A percentile compares a stretch with the other conserved stretches of the same genome.
Conservation (phyloP, 2,797 vertebrate genomes). For the Periophthalmus magnuspinnatus region DNA sequence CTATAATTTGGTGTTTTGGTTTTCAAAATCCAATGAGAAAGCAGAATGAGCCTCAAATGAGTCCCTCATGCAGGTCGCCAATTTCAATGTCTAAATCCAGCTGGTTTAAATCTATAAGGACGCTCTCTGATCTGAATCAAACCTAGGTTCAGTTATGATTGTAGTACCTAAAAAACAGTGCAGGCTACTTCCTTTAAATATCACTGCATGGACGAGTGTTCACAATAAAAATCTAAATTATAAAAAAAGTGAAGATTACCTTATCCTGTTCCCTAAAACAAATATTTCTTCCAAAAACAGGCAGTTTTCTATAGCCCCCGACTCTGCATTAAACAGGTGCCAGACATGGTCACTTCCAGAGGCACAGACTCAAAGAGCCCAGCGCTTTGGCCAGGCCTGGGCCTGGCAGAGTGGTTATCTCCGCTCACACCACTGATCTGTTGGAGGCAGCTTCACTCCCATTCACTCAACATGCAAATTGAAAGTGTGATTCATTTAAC, state of each 20-base stretch:
- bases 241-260: background rate
- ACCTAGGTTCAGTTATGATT: no score
- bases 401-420: slow-evolving; percentile 50
- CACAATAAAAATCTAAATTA: no score
- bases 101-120: no score
- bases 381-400: slow-evolving; percentile 28
- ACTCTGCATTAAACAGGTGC: background rate
- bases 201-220: no score
- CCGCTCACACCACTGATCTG: slow-evolving; percentile 34
- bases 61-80: no score
- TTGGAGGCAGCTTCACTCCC: slow-evolving; percentile 56
- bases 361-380: slow-evolving; percentile 16
- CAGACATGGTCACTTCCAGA: slow-evolving; percentile 6
- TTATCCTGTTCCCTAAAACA: background rate
- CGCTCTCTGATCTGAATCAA: no score
- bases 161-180: no score
- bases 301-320: background rate
- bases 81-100: no score
- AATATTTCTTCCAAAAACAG: background rate
- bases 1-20: no score
- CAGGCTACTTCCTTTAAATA: no score
- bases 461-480: slow-evolving; percentile 71
- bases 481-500: slow-evolving; percentile 69
- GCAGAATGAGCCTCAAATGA: no score
- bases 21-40: no score